These are phyloP conservation scores for Sylvilagus bachmani DNA, from an alignment of 2,113 vertebrate genomes.

Conservation along the genomic window DNA sequence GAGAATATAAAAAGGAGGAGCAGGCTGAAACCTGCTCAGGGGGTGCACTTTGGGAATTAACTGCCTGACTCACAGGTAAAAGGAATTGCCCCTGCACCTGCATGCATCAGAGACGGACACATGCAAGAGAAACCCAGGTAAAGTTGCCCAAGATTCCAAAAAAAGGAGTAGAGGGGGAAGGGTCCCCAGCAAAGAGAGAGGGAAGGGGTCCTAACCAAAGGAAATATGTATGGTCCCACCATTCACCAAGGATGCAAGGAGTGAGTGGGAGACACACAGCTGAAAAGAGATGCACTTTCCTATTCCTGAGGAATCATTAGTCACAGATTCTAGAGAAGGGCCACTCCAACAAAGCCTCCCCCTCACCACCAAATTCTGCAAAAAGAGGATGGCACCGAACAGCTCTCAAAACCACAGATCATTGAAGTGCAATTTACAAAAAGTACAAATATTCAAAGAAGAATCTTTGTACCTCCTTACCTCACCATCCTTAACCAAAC, in stretches of 20 bases:
- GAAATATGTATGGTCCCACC: background rate
- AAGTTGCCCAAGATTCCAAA: background rate
- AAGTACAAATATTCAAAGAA: background rate
- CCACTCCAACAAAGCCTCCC: background rate
- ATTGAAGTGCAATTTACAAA: background rate
- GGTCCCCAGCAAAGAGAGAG: no score
- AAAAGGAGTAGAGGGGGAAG: background rate
- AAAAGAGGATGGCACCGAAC: background rate
- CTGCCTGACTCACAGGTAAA: background rate
- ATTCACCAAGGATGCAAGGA: background rate
- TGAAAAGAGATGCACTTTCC: background rate
- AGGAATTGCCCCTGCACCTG: background rate
- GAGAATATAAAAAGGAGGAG: slow-evolving; percentile 11
- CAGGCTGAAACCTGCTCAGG: background rate
- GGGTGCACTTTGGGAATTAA: background rate
- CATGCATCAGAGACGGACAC: background rate
- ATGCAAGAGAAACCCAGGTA: background rate
- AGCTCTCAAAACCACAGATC: background rate
- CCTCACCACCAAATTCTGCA: background rate
- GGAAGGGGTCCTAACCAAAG: background rate
- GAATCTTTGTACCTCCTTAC: background rate
- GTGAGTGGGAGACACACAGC: background rate
- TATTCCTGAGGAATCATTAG: background rate
- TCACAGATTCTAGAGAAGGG: background rate
- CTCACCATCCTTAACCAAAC: background rate